Evolutionary conservation across 1,140 invertebrate genomes (phyloP), one percentile per base, ranked within the genome.

Genomic region (Psix sp.): DNA sequence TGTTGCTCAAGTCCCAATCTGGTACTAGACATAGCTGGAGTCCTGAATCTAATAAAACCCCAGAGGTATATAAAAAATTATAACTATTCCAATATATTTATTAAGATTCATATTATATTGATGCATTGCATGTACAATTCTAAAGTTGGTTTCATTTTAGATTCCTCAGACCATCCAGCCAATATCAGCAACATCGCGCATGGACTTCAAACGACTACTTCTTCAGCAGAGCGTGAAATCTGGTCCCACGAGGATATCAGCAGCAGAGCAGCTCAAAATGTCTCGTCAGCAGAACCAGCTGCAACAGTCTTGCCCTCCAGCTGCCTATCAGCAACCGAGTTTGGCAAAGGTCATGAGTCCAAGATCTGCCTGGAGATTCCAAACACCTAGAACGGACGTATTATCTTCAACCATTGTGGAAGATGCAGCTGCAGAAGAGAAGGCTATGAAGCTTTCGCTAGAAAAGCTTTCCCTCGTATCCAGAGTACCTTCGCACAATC

Each of bases 361-460:
- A 0, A 89, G 92, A 46, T 92, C 91, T 1, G 88, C 89, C 10
- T 93, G 92, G 92, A 86, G 92, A 49, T 93, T 92, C 67, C 89
- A 91, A 15, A 92, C 91, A 72, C 92, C 93, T 2, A 86, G 93
- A 74, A 93, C 92, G 6, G 93, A 95, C 77, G 93, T 95, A 13
- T 89, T 95, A 65, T 94, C 94, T 9, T 94, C 93, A 5, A 94
- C 94, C 38, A 96, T 96, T 81, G 91, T 91, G n/a, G 94, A 96
- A 88, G 94, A 87, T 26, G 73, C 85, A 0, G 86, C 82, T 0
- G 86, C 86, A 1, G 86, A 87, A 48, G 86, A 87, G 51, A 86
- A 84, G 11, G 86, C 86, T 0, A 85, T 86, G 83, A 84, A 87
- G 39, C 76, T 82, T 4, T 86, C 84, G 0, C 83, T 83, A 0